Evolutionary conservation across 2,113 vertebrate genomes (phyloP).

Genomic region (Calonectris borealis): DNA sequence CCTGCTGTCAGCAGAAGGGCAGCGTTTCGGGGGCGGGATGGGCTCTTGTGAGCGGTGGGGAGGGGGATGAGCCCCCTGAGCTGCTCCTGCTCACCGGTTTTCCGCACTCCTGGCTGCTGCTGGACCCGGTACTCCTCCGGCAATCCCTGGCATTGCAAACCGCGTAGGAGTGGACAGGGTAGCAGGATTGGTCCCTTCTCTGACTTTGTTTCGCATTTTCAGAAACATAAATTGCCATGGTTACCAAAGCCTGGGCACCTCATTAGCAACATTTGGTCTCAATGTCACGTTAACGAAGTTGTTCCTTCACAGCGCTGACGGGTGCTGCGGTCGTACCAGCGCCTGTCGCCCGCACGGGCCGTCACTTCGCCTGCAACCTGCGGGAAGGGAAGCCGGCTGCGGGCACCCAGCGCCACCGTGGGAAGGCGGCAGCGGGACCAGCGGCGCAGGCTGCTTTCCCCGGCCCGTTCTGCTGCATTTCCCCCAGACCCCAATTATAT

Average conservation of each 20-base stretch:
- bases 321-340: neutral
- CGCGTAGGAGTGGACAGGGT: fast-evolving
- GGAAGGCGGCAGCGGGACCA: neutral
- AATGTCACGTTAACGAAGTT: conserved; percentile 57
- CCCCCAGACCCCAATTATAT: neutral
- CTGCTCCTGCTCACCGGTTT: neutral
- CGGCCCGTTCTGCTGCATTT: neutral
- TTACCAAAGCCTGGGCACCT: conserved; percentile 61
- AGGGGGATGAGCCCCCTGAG: neutral
- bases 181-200: neutral
- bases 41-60: neutral
- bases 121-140: fast-evolving
- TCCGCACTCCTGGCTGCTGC: fast-evolving
- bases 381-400: neutral
- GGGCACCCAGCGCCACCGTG: neutral
- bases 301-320: neutral
- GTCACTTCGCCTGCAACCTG: neutral
- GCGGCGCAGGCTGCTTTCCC: neutral
- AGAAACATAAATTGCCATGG: conserved; percentile 63
- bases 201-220: neutral
- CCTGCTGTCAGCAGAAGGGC: neutral
- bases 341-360: neutral
- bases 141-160: neutral
- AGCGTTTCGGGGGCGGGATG: neutral
- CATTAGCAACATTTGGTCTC: conserved; percentile 57